Evolutionary conservation across 1,140 invertebrate species (phyloP).

Genomic region (Orchestia grillus): DNA sequence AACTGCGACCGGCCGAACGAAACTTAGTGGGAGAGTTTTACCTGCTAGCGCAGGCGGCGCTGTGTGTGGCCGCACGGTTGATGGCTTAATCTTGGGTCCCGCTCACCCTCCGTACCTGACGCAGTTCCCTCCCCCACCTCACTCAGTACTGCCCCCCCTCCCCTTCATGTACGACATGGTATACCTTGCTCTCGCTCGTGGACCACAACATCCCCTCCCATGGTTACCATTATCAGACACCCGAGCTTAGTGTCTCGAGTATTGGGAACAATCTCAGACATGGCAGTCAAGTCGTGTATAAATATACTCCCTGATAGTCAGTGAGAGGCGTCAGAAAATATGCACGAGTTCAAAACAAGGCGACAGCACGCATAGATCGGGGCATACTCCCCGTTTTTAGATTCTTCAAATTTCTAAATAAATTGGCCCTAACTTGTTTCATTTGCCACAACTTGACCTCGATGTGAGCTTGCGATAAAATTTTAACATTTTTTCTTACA

Average conservation of each 20-base stretch:
- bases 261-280: background rate
- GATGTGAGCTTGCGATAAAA: too few relatives aligned
- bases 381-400: too few relatives aligned
- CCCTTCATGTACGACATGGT: background rate
- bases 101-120: background rate
- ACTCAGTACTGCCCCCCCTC: background rate
- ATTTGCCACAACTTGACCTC: too few relatives aligned
- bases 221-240: background rate
- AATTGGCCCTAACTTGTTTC: too few relatives aligned
- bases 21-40: conserved; percentile 39
- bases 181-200: background rate
- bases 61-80: conserved; percentile 64
- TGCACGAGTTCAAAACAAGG: background rate
- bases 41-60: conserved; percentile 59
- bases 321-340: background rate
- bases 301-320: too few relatives aligned
- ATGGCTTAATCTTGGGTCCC: conserved; percentile 65
- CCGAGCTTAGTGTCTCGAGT: background rate
- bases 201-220: background rate
- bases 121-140: conserved; percentile 8
- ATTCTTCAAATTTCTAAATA: too few relatives aligned
- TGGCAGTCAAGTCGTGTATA: background rate
- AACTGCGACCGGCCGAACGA: background rate
- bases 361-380: background rate
- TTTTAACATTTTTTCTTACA: too few relatives aligned